A percentile compares a stretch with the other conserved stretches of the same genome.
Conservation (phyloP, 2,888 invertebrate species). For the Celastrina argiolus region DNA sequence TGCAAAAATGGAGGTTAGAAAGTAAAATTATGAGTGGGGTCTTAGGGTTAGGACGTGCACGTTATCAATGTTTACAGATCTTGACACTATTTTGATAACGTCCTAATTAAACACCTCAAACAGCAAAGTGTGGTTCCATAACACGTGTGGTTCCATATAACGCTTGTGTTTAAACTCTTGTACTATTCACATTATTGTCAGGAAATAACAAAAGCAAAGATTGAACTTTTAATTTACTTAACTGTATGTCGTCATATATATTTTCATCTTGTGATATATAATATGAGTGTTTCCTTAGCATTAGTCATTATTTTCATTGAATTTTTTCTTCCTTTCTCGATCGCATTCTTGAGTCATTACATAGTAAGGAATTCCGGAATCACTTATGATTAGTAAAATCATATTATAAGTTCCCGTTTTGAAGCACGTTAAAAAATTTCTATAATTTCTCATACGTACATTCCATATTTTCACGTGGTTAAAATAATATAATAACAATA, state of each 20-base stretch:
- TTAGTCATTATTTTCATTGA: background rate
- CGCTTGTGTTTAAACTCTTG: slow-evolving; percentile 8
- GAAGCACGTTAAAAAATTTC: no score
- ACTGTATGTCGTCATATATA: background rate
- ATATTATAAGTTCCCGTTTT: no score
- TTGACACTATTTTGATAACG: slow-evolving; percentile 66
- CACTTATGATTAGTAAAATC: background rate
- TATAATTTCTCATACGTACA: no score
- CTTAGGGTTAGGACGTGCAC: slow-evolving; percentile 25
- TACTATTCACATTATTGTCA: background rate
- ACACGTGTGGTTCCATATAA: background rate
- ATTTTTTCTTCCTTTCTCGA: background rate
- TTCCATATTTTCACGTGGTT: no score
- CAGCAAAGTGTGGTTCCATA: background rate
- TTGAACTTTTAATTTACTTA: background rate
- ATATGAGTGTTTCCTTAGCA: background rate
- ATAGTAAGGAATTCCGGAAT: background rate
- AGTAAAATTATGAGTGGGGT: background rate
- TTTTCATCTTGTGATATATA: no score
- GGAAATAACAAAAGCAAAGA: background rate
- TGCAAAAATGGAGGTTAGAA: background rate
- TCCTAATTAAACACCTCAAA: slow-evolving; percentile 46
- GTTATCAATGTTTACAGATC: slow-evolving; percentile 66
- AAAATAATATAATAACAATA: no score
- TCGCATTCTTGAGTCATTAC: background rate